phyloP scores from a whole-genome alignment of 2,888 invertebrate species.

The Phortica okadai region DNA sequence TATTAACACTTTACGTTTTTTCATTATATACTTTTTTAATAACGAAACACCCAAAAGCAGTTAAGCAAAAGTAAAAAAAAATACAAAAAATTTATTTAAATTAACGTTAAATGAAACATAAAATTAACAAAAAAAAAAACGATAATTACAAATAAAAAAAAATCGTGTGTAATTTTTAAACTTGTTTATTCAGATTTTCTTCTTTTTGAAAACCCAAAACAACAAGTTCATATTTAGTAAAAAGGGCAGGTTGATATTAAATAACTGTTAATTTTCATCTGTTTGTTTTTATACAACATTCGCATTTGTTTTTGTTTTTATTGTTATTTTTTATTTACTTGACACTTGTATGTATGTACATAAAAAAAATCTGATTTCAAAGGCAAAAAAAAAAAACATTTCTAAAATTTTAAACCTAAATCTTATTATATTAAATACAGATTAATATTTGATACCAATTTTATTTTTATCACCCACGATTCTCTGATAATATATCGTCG shows the following conservation, averaged over 20 bases:
- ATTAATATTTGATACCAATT: no score
- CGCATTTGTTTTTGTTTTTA: not conserved
- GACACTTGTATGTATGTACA: no score
- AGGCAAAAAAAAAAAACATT: no score
- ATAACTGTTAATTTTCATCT: not conserved
- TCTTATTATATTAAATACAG: no score
- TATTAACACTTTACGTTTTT: slow-evolving; percentile 25
- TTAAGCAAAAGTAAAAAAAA: not conserved
- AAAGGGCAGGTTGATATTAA: not conserved
- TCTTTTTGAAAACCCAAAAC: not conserved
- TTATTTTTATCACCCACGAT: no score
- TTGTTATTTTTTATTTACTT: no score
- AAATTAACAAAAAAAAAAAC: not conserved
- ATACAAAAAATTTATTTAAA: no score
- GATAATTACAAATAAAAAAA: not conserved
- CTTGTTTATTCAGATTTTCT: not conserved
- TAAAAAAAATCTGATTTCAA: no score
- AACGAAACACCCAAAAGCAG: not conserved
- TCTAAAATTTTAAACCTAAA: no score
- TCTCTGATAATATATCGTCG: no score
- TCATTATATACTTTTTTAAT: not conserved
- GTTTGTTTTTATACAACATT: not conserved
- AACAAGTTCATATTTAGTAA: not conserved
- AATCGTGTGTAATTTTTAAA: no score
- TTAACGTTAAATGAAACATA: no score